Percentiles rank a stretch among this genome's conserved stretches.
phyloP scores from a whole-genome alignment of 2,797 vertebrate species.

The Diplodus sargus region DNA sequence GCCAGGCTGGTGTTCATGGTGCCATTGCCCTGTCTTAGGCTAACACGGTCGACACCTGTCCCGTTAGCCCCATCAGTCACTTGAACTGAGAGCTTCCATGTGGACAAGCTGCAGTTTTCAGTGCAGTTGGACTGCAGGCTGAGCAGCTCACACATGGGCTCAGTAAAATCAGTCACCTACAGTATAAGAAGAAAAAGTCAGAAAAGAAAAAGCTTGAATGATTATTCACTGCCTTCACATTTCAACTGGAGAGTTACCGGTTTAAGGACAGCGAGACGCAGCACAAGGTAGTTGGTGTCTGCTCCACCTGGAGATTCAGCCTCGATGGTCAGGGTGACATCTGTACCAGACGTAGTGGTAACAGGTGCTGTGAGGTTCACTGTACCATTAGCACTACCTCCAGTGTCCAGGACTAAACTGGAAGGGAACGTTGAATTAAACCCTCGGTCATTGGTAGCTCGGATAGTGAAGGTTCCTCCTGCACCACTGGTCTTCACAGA shows the following conservation, averaged over 20 bases:
- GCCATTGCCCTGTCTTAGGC: slow-evolving; percentile 53
- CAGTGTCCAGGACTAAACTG: slow-evolving; percentile 29
- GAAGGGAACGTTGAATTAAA: slow-evolving; percentile 23
- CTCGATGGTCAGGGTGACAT: slow-evolving; percentile 66
- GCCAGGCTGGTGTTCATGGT: slow-evolving; percentile 46
- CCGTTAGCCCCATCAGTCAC: slow-evolving; percentile 56
- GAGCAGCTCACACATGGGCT: slow-evolving; percentile 56
- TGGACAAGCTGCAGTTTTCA: slow-evolving; percentile 29
- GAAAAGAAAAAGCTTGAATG: too few relatives aligned
- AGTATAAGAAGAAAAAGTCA: background rate
- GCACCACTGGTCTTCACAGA: slow-evolving; percentile 12
- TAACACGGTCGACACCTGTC: slow-evolving; percentile 50
- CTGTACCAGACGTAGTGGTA: slow-evolving; percentile 52
- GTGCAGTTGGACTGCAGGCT: slow-evolving; percentile 55
- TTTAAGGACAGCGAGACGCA: slow-evolving; percentile 23
- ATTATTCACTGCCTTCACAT: too few relatives aligned
- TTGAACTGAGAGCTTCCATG: slow-evolving; percentile 53
- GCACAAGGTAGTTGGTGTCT: slow-evolving; percentile 62
- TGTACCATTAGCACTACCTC: slow-evolving; percentile 27
- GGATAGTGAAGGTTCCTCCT: slow-evolving; percentile 44
- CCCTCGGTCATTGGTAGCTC: slow-evolving; percentile 42
- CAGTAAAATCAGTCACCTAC: slow-evolving; percentile 66
- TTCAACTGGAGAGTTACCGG: slow-evolving; percentile 24
- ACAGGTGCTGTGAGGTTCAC: slow-evolving; percentile 50
- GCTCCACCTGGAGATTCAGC: background rate